Base-by-base conservation (phyloP, 2,888 invertebrate genomes). In the Leucophora obtusa region DNA sequence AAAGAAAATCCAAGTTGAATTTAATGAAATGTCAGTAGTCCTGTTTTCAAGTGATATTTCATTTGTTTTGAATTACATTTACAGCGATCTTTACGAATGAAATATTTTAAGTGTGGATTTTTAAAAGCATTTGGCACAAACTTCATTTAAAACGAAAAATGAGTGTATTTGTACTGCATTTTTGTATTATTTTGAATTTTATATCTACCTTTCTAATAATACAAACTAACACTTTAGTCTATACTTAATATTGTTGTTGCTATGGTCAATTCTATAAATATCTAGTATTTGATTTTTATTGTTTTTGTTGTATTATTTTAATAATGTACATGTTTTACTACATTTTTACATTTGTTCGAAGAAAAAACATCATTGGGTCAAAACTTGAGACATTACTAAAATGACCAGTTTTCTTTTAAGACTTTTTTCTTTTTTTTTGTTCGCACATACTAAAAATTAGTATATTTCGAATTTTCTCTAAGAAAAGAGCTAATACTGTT, bases 301-400 rank as follows among this genome's bases (percentile, higher is more conserved):
- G 59, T 43, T 18, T 17, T 51, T 65, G 14, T 51, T 15, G 54
- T 33, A 43, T 74, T 28, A 58, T 66, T 70, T 76, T 75, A 68
- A 75, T 71, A 80, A 73, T 50, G 38, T 65, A 43, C 59, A 73
- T 76, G 76, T 81, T 73, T 81, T 81, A 81, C 65, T 63, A 66
- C 59, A 73, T 59, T 33, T 56, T 33, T 56, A 73, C 69, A 75
- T 65, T 65, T 73, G 54, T 43, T 63, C 51, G 50, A 21, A 69
- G 59, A 51, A 7, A 11, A 59, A 11, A 38, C 62, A 77, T 56
- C 68, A 56, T 73, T 77, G 70, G 81, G 76, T 77, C 77, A 81
- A 73, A 72, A 81, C 60, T 60, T 76, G 56, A 77, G 73, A 68
- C 54, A 62, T 70, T 68, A 80, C 63, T 77, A 60, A 71, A 33